A percentile compares a stretch with the other conserved stretches of the same genome.
phyloP scores from a whole-genome alignment of 2,113 vertebrate genomes.

The Uria aalge region DNA sequence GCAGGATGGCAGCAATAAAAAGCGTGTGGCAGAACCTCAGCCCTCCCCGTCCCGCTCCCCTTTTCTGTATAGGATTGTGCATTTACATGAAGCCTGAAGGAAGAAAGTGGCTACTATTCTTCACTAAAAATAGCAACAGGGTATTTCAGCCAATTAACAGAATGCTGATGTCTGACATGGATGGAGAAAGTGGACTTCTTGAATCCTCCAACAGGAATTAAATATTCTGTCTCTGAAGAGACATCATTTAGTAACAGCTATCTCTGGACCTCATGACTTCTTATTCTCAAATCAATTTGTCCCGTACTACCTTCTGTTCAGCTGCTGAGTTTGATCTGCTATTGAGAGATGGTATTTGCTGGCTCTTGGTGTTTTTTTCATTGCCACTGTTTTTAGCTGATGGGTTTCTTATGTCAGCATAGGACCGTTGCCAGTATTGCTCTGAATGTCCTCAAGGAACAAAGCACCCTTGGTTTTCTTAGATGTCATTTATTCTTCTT shows the following conservation, averaged over 20 bases:
- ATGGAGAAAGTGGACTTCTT: background rate
- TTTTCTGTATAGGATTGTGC: background rate
- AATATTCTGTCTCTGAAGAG: background rate
- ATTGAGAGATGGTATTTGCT: background rate
- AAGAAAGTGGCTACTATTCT: background rate
- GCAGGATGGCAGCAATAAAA: background rate
- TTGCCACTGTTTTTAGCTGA: background rate
- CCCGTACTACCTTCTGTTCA: conserved; percentile 10
- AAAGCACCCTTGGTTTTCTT: background rate
- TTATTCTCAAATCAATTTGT: background rate
- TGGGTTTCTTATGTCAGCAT: background rate
- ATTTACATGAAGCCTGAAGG: background rate
- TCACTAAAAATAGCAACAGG: background rate
- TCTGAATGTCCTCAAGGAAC: background rate
- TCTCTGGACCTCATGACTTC: background rate
- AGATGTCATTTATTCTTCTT: background rate
- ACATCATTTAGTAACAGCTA: background rate
- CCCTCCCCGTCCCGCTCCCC: background rate
- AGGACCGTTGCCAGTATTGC: background rate
- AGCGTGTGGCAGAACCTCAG: background rate
- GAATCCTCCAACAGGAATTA: background rate
- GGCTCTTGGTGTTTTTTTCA: background rate
- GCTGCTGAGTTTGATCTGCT: background rate
- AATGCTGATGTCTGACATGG: background rate
- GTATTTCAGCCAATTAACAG: background rate